These are phyloP conservation scores for Pipa parva DNA, from an alignment of 2,113 vertebrate species.

Conservation along the genomic window DNA sequence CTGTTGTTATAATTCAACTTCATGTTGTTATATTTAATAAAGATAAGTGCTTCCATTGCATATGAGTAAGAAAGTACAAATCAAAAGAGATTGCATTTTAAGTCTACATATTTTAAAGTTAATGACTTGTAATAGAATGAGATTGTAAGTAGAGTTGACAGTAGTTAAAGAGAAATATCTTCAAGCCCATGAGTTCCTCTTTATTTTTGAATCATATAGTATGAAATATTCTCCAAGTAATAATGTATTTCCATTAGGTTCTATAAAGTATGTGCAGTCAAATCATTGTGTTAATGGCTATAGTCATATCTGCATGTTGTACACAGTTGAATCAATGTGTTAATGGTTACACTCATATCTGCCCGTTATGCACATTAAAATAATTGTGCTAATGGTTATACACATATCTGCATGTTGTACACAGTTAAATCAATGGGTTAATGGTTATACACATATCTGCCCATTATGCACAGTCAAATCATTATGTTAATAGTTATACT, in stretches of 20 bases:
- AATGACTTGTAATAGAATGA: conserved; percentile 24
- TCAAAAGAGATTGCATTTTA: conserved; percentile 14
- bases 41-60: neutral
- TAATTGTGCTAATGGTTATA: conserved; percentile 23
- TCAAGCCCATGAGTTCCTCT: conserved; percentile 14
- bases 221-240: conserved; percentile 19
- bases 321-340: too few relatives aligned
- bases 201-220: conserved; percentile 14
- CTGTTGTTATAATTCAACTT: neutral
- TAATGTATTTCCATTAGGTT: neutral
- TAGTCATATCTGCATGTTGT: too few relatives aligned
- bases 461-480: too few relatives aligned
- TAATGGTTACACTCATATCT: too few relatives aligned
- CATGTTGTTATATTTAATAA: neutral
- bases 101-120: conserved; percentile 22
- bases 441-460: too few relatives aligned
- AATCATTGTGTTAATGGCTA: conserved; percentile 29
- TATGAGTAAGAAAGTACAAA: conserved; percentile 17
- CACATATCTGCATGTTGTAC: conserved; percentile 16
- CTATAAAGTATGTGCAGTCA: conserved; percentile 16
- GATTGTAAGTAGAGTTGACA: conserved; percentile 15
- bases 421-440: too few relatives aligned
- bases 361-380: neutral
- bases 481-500: too few relatives aligned
- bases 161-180: conserved; percentile 20